Base-by-base conservation (phyloP, 2,888 invertebrate genomes). In the Ditula angustiorana region DNA sequence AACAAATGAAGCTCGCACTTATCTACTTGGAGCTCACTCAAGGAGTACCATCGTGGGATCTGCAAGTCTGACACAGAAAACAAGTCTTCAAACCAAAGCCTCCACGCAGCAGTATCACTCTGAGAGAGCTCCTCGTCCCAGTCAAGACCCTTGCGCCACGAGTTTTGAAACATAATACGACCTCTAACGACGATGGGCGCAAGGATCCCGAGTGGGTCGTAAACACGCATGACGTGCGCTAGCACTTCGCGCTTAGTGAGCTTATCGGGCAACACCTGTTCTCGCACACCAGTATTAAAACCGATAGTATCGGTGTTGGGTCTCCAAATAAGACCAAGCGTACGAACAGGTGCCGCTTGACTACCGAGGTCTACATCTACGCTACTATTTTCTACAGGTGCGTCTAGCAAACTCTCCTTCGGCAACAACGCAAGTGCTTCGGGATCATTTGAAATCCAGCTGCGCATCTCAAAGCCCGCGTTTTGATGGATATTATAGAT, bases 11-110 rank as follows among this genome's bases (percentile, higher is more conserved):
- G 37, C 8, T 49, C 19, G 33, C 30, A 30, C 10, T 30, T 30
- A 2, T 30, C 30, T 5, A 26, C 3, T 26, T 26, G 26, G 5
- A 5, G 5, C 26, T 5, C 26, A 26, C 26, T 3, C 7, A 7
- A 26, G 7, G 26, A 5, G 5, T 26, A 26, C 26, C 5, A 3
- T 5, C 26, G n/a, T 30, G 52, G 52, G 2, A 52, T 24, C 4
- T 26, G 37, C 16, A 35, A 41, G 7, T 26, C 2, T 8, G 49
- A 28, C 3, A 70, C 41, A 7, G 35, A 24, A 5, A 61, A 21
- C 13, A 74, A 50, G 1, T 71, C 50, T 41, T 61, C n/a, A 1
- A 73, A 23, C 75, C 73, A 77, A 1, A 35, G 2, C 19, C n/a
- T 11, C 75, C 77, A 77, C n/a, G 30, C 50, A 0, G 26, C 13